Base-by-base conservation (phyloP, 2,888 invertebrate species). In the Hyalella azteca region DNA sequence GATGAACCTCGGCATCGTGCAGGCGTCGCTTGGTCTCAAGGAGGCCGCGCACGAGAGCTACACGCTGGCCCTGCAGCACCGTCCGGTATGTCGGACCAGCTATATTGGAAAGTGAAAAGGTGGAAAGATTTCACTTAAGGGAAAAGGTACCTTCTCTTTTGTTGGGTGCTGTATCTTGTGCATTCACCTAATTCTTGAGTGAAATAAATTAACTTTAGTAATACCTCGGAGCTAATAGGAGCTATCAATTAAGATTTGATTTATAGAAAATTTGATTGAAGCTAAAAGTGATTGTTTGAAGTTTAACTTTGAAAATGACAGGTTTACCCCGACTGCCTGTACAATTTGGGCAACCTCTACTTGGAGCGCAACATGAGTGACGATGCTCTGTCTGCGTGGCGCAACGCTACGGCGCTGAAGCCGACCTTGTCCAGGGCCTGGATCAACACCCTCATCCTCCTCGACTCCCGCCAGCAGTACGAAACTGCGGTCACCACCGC, bases 1-100 rank as follows among this genome's bases (percentile, higher is more conserved):
- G 97, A 98, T 98, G 97, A 98, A 98, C 89, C 90, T 98, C 78
- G 98, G 97, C 22, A 97, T 98, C 85, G 94, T 97, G 41, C 91
- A 96, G 85, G 93, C 95, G 0, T 91, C 92, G 50, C 89, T 92
- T 77, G 91, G 92, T 85, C 91, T 93, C 82, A 91, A 91, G 83
- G 88, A 90, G 2, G 92, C 93, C 86, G 93, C 97, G 0, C 91
- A 94, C 86, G 87, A 88, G 26, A 94, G 96, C 86, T 98, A 97
- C 87, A 89, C 91, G 86, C 93, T 90, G 78, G 97, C 98, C 0
- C 89, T 98, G 3, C 90, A 89, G 45, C 91, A 93, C 87, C 90
- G 96, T 54, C 77, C 82, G 26, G 82, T 81, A 40, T 75, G 81
- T 54, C 54, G 22, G n/a, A n/a, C n/a, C n/a, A n/a, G n/a, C n/a